Conservation (phyloP, 2,113 vertebrate species). For the Gulo gulo region DNA sequence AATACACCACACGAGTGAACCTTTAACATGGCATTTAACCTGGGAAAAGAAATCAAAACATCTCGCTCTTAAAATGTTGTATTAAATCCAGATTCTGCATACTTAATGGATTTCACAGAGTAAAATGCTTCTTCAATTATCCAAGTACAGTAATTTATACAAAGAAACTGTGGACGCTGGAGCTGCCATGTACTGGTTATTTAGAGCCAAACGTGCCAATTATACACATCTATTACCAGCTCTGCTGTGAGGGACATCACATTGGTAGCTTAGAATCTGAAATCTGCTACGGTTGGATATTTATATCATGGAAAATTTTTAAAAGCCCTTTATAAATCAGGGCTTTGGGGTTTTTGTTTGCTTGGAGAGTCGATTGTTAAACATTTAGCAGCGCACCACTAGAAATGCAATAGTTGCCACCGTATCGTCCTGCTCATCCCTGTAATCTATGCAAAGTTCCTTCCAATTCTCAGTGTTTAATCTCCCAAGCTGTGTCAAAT, state of each 20-base stretch:
- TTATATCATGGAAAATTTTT: background rate
- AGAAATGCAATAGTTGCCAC: background rate
- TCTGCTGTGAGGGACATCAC: background rate
- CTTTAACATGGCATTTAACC: background rate
- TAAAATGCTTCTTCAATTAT: background rate
- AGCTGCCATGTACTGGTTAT: background rate
- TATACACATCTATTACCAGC: background rate
- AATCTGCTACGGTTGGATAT: background rate
- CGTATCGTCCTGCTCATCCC: background rate
- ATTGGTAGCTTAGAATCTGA: background rate
- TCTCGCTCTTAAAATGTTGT: background rate
- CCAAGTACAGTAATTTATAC: background rate
- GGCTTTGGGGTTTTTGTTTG: background rate
- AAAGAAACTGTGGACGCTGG: background rate
- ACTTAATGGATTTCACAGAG: background rate
- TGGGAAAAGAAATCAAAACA: slow-evolving; percentile 4
- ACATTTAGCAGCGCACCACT: background rate
- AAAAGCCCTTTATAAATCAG: background rate
- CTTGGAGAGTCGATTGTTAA: background rate
- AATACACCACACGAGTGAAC: background rate
- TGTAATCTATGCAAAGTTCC: background rate
- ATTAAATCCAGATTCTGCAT: background rate
- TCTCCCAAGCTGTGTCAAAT: background rate
- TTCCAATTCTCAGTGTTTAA: background rate
- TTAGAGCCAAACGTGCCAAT: background rate